Evolutionary conservation across 2,113 vertebrate genomes (phyloP).

Genomic region (Apteryx owenii): DNA sequence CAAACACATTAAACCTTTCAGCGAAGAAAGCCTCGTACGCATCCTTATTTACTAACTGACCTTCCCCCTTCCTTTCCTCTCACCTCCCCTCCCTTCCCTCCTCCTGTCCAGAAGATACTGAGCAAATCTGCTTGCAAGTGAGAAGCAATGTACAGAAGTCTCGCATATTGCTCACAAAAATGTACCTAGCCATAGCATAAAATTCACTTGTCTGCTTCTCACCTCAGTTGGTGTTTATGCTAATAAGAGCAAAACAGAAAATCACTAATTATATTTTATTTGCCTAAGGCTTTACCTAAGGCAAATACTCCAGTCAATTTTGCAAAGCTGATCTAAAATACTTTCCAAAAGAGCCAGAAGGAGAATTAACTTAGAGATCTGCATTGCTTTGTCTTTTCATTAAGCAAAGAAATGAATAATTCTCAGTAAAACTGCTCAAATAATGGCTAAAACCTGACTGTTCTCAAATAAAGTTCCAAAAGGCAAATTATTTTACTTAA

Average conservation of each 20-base stretch:
- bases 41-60: conserved; percentile 21
- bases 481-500: background rate
- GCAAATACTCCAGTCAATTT: conserved; percentile 2
- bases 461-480: background rate
- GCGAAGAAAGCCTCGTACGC: background rate
- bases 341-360: background rate
- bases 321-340: background rate
- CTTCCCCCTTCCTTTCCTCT: background rate
- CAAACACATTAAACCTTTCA: background rate
- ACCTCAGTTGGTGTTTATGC: background rate
- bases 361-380: background rate
- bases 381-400: background rate
- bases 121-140: background rate
- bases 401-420: background rate
- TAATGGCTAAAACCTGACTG: background rate
- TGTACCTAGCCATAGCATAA: background rate
- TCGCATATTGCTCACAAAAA: background rate
- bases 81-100: background rate
- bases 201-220: background rate
- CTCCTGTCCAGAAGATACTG: background rate
- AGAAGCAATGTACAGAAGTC: background rate
- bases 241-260: conserved; percentile 13
- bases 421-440: background rate
- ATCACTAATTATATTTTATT: background rate
- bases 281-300: background rate